These are phyloP conservation scores for Mellilla xanthometata DNA, from an alignment of 2,888 invertebrate species.

Conservation along the genomic window DNA sequence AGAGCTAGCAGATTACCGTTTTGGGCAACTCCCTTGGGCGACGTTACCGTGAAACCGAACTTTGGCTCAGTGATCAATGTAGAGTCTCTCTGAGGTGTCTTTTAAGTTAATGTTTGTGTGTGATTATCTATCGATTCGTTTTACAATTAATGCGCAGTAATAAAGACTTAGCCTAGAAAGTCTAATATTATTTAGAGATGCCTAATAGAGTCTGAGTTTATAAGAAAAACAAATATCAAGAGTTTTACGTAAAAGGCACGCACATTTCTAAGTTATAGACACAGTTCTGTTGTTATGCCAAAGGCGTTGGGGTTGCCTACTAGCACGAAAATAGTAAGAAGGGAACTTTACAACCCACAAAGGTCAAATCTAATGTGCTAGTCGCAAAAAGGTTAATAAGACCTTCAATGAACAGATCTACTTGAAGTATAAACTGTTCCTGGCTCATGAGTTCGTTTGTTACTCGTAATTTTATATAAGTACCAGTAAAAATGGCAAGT, in stretches of 20 bases:
- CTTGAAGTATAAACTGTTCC: too few species aligned
- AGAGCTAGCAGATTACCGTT: conserved; percentile 49
- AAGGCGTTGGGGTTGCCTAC: conserved; percentile 20
- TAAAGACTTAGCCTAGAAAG: not conserved
- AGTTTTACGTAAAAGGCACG: conserved; percentile 19
- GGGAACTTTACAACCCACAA: conserved; percentile 23
- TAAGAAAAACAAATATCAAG: conserved; percentile 17
- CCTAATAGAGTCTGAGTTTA: conserved; percentile 1
- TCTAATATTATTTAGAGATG: conserved; percentile 11
- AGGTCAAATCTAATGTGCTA: conserved; percentile 49
- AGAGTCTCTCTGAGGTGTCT: conserved; percentile 63
- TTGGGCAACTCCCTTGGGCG: conserved; percentile 62
- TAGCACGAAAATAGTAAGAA: conserved; percentile 28
- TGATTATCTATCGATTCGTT: conserved; percentile 53
- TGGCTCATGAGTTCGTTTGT: too few species aligned
- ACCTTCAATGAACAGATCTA: conserved; percentile 62
- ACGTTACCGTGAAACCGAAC: conserved; percentile 71
- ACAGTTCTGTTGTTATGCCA: conserved; percentile 23
- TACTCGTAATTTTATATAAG: too few species aligned
- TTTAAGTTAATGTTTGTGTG: conserved; percentile 64
- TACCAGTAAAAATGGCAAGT: too few species aligned
- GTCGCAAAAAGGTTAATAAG: conserved; percentile 56
- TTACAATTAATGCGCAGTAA: conserved; percentile 27
- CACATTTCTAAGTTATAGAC: conserved; percentile 27
- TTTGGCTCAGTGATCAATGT: conserved; percentile 71